Base-by-base conservation (phyloP, 2,797 vertebrate genomes). In the Synanceia verrucosa region DNA sequence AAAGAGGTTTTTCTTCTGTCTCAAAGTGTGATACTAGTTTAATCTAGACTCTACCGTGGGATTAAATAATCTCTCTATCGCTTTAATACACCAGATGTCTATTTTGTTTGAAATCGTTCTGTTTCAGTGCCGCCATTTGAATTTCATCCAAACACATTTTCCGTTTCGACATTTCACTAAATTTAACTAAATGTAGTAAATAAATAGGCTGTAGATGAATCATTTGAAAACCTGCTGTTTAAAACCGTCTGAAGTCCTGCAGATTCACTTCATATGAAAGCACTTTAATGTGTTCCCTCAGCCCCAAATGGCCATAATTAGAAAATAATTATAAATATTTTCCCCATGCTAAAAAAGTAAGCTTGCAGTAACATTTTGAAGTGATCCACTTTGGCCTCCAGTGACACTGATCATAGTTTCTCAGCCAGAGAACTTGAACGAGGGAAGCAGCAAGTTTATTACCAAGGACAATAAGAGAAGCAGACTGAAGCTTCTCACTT, bases 401-500 rank as follows among this genome's bases (percentile, higher is more conserved):
- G 37, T 47, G 29, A 19, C 9, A 58, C 31, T 2, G 9, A 61
- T 28, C 68, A 14, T 7, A 37, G 21, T 67, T 77, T 70, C 64
- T 75, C 55, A 76, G 65, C 26, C 82, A 95, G 94, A 93, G 97
- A 98, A 94, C 97, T 99, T 94, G 97, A 98, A 97, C 81, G 96
- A 91, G 94, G 97, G 92, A 88, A 95, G 95, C 91, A 95, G 96
- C 94, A 98, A 98, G 94, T 99, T 99, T 95, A 99, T 99, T 94
- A 99, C 97, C 95, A 99, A 98, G 94, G 97, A 99, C 93, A 99
- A 97, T 94, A 91, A 83, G 96, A 93, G 74, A 94, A 92, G 84
- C 94, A 96, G 81, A 95, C 96, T 7, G 94, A 94, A 72, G 94
- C 75, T 72, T 66, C 65, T 76, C 79, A 84, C 93, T 97, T 92